These are phyloP conservation scores for Temnothorax rugatulus DNA, from an alignment of 2,888 invertebrate species.

Conservation along the genomic window DNA sequence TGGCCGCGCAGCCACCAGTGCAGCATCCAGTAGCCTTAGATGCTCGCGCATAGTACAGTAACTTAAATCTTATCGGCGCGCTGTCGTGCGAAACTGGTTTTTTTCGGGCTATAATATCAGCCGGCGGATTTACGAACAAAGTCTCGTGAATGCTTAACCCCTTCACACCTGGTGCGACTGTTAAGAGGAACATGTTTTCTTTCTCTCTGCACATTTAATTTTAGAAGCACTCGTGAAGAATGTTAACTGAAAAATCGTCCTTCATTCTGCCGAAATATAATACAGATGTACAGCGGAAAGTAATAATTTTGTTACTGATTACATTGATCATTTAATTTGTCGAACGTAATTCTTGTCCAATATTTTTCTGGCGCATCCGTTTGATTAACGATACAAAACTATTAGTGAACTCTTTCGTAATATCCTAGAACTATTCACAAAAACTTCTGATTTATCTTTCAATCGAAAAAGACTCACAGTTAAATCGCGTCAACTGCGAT, in stretches of 20 bases:
- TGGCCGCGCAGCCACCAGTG: slow-evolving; percentile 3
- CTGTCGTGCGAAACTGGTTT: slow-evolving; percentile 47
- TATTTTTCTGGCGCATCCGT: no score
- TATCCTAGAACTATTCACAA: background rate
- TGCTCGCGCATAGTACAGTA: slow-evolving; percentile 1
- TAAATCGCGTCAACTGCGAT: slow-evolving; percentile 19
- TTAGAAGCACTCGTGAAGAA: background rate
- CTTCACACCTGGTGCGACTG: background rate
- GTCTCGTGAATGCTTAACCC: slow-evolving; percentile 18
- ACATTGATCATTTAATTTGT: background rate
- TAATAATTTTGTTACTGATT: background rate
- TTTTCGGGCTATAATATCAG: slow-evolving; percentile 37
- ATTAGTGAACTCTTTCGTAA: background rate
- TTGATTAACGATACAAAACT: background rate
- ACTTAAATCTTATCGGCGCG: slow-evolving; percentile 40
- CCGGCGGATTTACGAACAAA: slow-evolving; percentile 26
- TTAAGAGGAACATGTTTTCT: background rate
- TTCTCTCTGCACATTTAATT: background rate
- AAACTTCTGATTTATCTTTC: background rate
- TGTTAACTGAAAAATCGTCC: background rate
- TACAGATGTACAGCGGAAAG: background rate
- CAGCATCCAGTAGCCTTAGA: slow-evolving; percentile 43
- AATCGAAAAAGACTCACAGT: background rate
- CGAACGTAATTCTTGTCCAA: background rate
- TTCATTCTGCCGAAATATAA: background rate